phyloP scores from a whole-genome alignment of 2,113 vertebrate species.

The Castor canadensis region DNA sequence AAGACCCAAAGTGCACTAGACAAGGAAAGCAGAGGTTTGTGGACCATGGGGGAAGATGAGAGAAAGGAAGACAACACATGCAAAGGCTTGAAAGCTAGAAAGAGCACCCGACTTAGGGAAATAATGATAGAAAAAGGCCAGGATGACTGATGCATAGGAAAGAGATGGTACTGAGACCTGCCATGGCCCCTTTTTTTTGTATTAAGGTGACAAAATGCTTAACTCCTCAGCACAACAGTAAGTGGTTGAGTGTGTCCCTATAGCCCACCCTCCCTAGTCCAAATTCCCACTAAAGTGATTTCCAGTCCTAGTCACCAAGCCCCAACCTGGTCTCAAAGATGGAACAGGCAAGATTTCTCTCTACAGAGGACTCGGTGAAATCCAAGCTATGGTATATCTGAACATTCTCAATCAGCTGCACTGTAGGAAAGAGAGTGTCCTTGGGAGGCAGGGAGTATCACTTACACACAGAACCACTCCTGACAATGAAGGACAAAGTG shows the following conservation, averaged over 20 bases:
- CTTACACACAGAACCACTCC: conserved; percentile 47
- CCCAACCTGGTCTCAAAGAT: background rate
- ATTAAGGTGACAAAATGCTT: background rate
- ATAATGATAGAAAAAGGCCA: background rate
- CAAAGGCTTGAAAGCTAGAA: background rate
- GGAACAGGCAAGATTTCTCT: background rate
- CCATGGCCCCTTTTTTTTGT: background rate
- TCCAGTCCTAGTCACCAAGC: background rate
- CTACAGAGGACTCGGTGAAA: conserved; percentile 14
- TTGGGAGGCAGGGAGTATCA: conserved; percentile 34
- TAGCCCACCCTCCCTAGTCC: background rate
- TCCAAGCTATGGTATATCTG: background rate
- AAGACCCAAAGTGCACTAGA: background rate
- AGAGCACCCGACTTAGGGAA: background rate
- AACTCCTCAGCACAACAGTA: background rate
- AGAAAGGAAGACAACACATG: background rate
- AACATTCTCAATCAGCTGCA: conserved; percentile 64
- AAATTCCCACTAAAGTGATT: background rate
- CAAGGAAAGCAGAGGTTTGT: background rate
- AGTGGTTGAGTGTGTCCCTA: background rate
- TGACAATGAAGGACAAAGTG: conserved; percentile 64
- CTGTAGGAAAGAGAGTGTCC: conserved; percentile 63
- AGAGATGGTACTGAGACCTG: background rate
- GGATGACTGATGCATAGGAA: background rate
- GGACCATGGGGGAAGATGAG: background rate